These are phyloP conservation scores for Heliconius hortense DNA, from an alignment of 2,888 invertebrate genomes.

Conservation along the genomic window DNA sequence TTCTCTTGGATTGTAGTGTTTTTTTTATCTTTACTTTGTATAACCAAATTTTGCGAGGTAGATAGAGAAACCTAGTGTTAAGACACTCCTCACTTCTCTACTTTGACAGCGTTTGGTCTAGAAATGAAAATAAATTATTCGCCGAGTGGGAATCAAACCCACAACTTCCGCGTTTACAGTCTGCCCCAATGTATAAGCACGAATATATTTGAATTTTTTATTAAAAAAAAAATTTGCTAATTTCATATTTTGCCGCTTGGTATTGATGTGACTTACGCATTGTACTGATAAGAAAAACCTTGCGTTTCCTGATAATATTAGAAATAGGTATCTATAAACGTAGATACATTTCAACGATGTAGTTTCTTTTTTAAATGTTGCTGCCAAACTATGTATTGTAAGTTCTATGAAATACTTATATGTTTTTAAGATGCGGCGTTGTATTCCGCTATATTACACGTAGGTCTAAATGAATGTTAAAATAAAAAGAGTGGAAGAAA, in stretches of 20 bases:
- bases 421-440: background rate
- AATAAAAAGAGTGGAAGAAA: background rate
- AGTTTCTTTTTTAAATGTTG: background rate
- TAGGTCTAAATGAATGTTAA: too few relatives aligned
- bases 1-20: background rate
- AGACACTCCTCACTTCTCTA: background rate
- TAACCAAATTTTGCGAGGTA: background rate
- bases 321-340: background rate
- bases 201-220: background rate
- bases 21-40: background rate
- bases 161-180: background rate
- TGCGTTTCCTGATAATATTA: constrained; percentile 19
- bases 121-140: background rate
- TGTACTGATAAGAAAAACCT: constrained; percentile 17
- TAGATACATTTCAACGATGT: background rate
- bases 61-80: background rate
- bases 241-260: background rate
- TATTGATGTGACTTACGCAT: constrained; percentile 19
- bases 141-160: background rate
- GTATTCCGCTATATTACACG: background rate
- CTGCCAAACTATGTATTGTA: background rate
- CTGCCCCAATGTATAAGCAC: background rate
- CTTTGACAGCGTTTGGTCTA: background rate
- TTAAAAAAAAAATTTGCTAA: background rate
- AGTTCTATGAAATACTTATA: background rate